phyloP scores from a whole-genome alignment of 2,113 vertebrate species.

The Aptenodytes patagonicus region DNA sequence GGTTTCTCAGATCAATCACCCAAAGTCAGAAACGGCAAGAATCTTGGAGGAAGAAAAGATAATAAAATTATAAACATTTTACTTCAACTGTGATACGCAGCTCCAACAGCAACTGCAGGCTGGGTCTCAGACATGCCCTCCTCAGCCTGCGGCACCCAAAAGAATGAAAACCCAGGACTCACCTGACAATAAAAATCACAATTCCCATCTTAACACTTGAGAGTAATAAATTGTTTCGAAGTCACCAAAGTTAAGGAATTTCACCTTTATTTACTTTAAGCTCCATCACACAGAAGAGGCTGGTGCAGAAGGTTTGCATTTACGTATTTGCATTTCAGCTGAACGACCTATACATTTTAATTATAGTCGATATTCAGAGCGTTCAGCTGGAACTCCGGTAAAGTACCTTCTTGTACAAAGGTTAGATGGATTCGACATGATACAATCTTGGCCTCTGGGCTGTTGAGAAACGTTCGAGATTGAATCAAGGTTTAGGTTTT shows the following conservation, averaged over 20 bases:
- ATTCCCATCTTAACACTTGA: background rate
- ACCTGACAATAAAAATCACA: background rate
- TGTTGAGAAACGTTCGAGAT: background rate
- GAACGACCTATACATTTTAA: background rate
- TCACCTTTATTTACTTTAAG: background rate
- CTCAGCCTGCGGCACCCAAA: background rate
- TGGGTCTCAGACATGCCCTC: background rate
- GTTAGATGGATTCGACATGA: background rate
- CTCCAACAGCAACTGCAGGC: background rate
- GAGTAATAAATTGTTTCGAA: background rate
- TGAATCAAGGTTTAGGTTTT: background rate
- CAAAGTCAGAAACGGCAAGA: conserved; percentile 62
- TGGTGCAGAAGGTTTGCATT: background rate
- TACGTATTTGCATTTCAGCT: background rate
- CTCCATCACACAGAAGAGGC: background rate
- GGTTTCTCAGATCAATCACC: conserved; percentile 80
- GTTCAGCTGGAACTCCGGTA: background rate
- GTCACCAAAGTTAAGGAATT: background rate
- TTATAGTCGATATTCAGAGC: background rate
- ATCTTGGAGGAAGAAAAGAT: conserved; percentile 48
- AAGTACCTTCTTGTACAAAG: background rate
- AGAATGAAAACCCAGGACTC: background rate
- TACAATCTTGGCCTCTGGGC: background rate
- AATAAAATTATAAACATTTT: conserved; percentile 29
- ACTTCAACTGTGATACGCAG: background rate